Conservation (phyloP, 2,888 invertebrate genomes). For the Sipunculus nudus region DNA sequence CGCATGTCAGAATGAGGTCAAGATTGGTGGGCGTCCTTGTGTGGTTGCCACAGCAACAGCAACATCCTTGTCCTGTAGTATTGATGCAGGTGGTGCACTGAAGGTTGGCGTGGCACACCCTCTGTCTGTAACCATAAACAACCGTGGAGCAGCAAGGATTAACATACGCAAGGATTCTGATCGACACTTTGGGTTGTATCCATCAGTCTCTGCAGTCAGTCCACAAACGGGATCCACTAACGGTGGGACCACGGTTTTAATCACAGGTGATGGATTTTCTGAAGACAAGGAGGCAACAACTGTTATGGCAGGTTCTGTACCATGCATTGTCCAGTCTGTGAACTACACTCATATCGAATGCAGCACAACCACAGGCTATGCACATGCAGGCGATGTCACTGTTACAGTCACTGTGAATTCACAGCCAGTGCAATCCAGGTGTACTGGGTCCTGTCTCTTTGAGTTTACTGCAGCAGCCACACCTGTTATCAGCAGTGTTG, state of each 20-base stretch:
- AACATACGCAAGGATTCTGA: background rate
- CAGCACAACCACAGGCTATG: constrained; percentile 7
- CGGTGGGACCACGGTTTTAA: constrained; percentile 17
- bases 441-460: constrained; percentile 3
- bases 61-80: constrained; percentile 44
- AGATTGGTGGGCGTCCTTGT: constrained; percentile 40
- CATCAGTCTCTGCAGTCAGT: constrained; percentile 6
- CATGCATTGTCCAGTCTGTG: background rate
- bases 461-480: too few relatives aligned
- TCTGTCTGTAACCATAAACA: background rate
- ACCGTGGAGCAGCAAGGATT: constrained; percentile 4
- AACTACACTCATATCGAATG: constrained; percentile 19
- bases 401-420: constrained; percentile 5
- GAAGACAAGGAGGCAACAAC: background rate
- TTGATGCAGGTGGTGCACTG: background rate
- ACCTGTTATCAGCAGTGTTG: too few relatives aligned
- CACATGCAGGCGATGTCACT: background rate
- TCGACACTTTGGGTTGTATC: constrained; percentile 26
- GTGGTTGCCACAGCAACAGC: constrained; percentile 31
- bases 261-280: constrained; percentile 9
- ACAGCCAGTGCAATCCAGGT: constrained; percentile 1
- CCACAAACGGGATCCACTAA: constrained; percentile 4
- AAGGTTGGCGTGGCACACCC: background rate
- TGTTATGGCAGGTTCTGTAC: background rate
- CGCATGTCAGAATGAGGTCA: constrained; percentile 38